A percentile compares a stretch with the other conserved stretches of the same genome.
phyloP scores from a whole-genome alignment of 2,113 vertebrate genomes.

The Solea senegalensis region DNA sequence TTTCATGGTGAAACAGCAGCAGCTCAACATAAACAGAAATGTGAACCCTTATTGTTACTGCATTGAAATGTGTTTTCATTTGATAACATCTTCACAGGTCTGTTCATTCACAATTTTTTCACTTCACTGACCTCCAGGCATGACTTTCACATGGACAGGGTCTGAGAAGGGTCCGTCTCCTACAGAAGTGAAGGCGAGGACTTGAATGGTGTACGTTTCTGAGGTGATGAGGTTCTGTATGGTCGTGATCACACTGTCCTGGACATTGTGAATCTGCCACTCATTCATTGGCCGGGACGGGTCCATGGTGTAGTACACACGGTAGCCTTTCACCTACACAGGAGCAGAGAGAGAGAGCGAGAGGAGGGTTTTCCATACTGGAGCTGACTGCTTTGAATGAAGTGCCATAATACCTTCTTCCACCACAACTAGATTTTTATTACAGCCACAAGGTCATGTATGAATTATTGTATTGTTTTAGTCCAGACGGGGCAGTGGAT shows the following conservation, averaged over 20 bases:
- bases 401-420: slow-evolving; percentile 53
- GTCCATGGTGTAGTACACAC: slow-evolving; percentile 97
- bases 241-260: slow-evolving; percentile 94
- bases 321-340: slow-evolving; percentile 91
- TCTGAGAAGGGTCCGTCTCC: slow-evolving; percentile 96
- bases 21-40: no score
- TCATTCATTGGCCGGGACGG: slow-evolving; percentile 89
- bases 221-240: slow-evolving; percentile 91
- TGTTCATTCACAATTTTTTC: no score
- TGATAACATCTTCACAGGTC: no score
- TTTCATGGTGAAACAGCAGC: no score
- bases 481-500: slow-evolving; percentile 47
- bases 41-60: no score
- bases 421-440: slow-evolving; percentile 36
- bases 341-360: slow-evolving; percentile 1
- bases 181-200: slow-evolving; percentile 96
- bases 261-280: slow-evolving; percentile 97
- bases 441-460: slow-evolving; percentile 23
- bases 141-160: slow-evolving; percentile 94
- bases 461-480: slow-evolving; percentile 29
- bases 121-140: slow-evolving; percentile 90
- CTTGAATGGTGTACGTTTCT: slow-evolving; percentile 93
- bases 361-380: neutral
- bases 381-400: no score
- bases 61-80: no score